Base-by-base conservation (phyloP, 2,888 invertebrate species). In the Carterocephalus palaemon region DNA sequence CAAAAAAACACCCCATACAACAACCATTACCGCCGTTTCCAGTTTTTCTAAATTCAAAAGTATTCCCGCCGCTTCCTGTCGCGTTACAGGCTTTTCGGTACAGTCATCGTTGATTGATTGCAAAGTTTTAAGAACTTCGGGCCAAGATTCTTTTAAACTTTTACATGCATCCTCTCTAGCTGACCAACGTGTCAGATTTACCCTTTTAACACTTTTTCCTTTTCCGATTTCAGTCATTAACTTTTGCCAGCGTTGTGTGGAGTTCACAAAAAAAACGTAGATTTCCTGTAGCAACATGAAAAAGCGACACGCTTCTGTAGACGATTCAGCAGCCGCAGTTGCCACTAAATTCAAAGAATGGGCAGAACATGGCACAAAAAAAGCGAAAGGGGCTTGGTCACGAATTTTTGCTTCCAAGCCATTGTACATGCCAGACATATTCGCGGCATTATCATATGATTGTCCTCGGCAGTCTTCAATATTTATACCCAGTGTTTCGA, bases 121-220 rank as follows among this genome's bases (percentile, higher is more conserved):
- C n/a, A n/a, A n/a, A n/a, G 22, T n/a, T 7, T 22, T 22, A 22
- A 22, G 3, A 6, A 24, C 24, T 24, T 24, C 9, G 24, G 8
- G 24, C 24, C 24, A 54, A 3, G 51, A 54, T 45, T 52, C 46
- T 49, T 42, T 49, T n/a, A 52, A 32, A 49, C 48, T 55, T 51
- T 38, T 51, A 46, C 52, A 55, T 1, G 57, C 57, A 24, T 57
- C 53, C 23, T 20, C 54, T 59, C 56, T 55, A 49, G 62, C 61
- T 53, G 60, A 60, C 62, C 62, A 68, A 57, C 60, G 48, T 46
- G 60, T 67, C 12, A 56, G 51, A 33, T 54, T 59, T 22, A 63
- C 57, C 54, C 53, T 59, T 46, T 61, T 62, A 6, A 60, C 43
- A 4, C 52, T 56, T 55, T 56, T 56, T 1, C 42, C 48, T 48